Conservation (phyloP, 2,113 vertebrate species). For the Leptobrachium leishanense region DNA sequence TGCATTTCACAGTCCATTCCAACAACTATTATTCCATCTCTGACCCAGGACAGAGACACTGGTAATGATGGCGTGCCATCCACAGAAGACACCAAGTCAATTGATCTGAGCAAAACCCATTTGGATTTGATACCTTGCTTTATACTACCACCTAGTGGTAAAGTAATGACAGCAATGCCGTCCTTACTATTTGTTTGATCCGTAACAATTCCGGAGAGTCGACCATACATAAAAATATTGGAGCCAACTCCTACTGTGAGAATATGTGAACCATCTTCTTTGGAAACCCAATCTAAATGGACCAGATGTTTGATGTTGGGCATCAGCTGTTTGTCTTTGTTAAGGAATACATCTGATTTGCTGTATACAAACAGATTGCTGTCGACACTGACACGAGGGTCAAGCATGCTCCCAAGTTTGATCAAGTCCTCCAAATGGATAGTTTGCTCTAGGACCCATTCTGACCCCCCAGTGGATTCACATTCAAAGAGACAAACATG, state of each 20-base stretch:
- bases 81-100: slow-evolving; percentile 91
- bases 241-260: slow-evolving; percentile 95
- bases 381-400: slow-evolving; percentile 91
- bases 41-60: slow-evolving; percentile 95
- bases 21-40: slow-evolving; percentile 94
- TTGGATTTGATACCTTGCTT: slow-evolving; percentile 94
- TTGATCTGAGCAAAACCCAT: slow-evolving; percentile 89
- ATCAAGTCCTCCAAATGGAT: slow-evolving; percentile 91
- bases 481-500: slow-evolving; percentile 98
- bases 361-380: slow-evolving; percentile 97
- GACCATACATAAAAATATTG: slow-evolving; percentile 96
- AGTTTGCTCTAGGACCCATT: slow-evolving; percentile 97
- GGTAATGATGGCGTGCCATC: slow-evolving; percentile 94
- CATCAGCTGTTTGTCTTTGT: slow-evolving; percentile 76
- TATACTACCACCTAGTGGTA: slow-evolving; percentile 96
- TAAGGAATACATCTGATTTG: slow-evolving; percentile 88
- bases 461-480: slow-evolving; percentile 95
- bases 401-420: slow-evolving; percentile 82
- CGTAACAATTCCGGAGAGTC: slow-evolving; percentile 90
- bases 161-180: slow-evolving; percentile 89
- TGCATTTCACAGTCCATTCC: slow-evolving; percentile 99
- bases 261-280: slow-evolving; percentile 97
- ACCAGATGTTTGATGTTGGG: slow-evolving; percentile 96
- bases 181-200: slow-evolving; percentile 90
- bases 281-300: slow-evolving; percentile 97